These are phyloP conservation scores for Carcharodon carcharias DNA, from an alignment of 2,797 vertebrate species.

Conservation along the genomic window DNA sequence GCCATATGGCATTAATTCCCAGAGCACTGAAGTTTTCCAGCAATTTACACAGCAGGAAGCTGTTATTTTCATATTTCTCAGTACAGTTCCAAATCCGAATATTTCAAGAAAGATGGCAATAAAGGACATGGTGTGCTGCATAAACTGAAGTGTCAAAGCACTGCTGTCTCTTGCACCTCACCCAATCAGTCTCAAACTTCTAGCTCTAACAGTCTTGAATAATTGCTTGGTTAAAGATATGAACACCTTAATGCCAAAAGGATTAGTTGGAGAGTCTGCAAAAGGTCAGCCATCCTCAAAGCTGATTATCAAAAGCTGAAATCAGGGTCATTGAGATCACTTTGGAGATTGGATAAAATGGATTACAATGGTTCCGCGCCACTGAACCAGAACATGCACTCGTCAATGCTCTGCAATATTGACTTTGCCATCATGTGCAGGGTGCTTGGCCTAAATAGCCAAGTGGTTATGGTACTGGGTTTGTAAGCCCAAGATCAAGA, in stretches of 20 bases:
- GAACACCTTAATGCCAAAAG: neutral
- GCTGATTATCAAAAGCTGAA: neutral
- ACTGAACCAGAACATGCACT: neutral
- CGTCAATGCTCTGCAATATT: too few species aligned
- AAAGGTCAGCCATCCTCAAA: neutral
- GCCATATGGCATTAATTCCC: neutral
- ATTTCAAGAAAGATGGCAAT: neutral
- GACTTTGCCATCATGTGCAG: neutral
- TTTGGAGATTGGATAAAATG: neutral
- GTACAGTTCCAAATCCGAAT: neutral
- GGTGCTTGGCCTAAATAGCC: too few species aligned
- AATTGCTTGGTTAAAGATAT: neutral
- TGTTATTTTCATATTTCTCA: neutral
- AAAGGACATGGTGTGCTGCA: neutral
- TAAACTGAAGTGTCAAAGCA: neutral
- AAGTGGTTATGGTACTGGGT: too few species aligned
- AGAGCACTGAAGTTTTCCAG: neutral
- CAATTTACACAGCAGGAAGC: neutral
- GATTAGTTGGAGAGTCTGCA: neutral
- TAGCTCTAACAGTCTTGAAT: neutral
- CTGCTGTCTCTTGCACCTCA: neutral
- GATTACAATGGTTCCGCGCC: neutral
- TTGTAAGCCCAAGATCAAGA: too few species aligned
- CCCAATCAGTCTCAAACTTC: neutral
- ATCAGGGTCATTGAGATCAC: conserved; percentile 1